Evolutionary conservation across 2,888 invertebrate species (phyloP).

Genomic region (Drosophila anomalata): DNA sequence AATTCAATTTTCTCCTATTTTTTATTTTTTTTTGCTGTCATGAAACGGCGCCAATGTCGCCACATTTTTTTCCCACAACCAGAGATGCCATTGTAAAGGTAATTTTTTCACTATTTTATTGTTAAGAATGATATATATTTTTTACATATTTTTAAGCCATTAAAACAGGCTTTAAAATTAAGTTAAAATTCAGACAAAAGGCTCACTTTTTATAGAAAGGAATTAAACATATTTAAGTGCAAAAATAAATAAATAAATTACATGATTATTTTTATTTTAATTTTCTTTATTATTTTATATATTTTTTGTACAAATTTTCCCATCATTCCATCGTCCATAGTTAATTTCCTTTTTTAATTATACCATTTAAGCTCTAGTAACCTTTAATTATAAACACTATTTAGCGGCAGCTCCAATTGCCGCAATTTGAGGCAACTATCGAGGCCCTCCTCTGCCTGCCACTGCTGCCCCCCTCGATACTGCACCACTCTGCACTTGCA

Average conservation of each 20-base stretch:
- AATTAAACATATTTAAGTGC: too few species aligned
- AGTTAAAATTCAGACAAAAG: too few species aligned
- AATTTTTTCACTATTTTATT: background rate
- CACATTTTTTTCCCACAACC: conserved; percentile 31
- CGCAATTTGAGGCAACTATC: background rate
- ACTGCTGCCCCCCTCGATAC: background rate
- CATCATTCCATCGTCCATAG: background rate
- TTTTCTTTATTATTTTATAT: background rate
- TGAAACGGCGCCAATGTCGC: conserved; percentile 63
- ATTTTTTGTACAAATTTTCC: background rate
- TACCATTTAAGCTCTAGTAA: background rate
- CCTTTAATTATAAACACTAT: background rate
- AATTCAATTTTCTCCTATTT: conserved; percentile 63
- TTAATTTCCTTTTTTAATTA: background rate
- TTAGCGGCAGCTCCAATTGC: conserved; percentile 10
- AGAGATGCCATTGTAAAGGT: conserved; percentile 28
- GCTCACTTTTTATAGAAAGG: too few species aligned
- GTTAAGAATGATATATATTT: background rate
- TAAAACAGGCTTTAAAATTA: too few species aligned
- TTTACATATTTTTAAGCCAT: too few species aligned
- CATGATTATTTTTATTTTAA: too few species aligned
- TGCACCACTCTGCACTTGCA: background rate
- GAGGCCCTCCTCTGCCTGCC: background rate
- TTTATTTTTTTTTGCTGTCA: conserved; percentile 51
- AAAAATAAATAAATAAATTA: too few species aligned